Percentiles rank a stretch among this genome's conserved stretches.
Evolutionary conservation across 2,888 invertebrate species (phyloP).

Genomic region (Drosophila aldrichi): DNA sequence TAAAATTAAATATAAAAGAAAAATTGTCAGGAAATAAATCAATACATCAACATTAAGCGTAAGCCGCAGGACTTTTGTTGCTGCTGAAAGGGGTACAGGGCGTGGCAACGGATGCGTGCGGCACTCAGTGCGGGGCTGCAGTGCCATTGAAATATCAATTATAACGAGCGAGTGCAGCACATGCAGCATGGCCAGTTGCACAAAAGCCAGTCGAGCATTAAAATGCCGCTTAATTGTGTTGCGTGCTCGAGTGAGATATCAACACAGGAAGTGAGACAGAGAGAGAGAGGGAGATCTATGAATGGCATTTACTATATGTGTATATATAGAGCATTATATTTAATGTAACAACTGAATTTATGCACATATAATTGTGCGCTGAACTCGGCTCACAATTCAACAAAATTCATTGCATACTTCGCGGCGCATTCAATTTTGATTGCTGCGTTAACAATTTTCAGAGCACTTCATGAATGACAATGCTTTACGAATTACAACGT

Average conservation of each 20-base stretch:
- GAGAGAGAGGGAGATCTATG: neutral
- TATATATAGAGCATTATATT: conserved; percentile 21
- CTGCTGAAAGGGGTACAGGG: neutral
- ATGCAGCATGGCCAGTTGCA: conserved; percentile 42
- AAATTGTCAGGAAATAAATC: conserved; percentile 9
- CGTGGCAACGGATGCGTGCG: conserved; percentile 3
- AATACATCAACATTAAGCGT: conserved; percentile 64
- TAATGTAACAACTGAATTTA: conserved; percentile 30
- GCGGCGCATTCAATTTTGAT: conserved; percentile 28
- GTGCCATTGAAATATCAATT: conserved; percentile 72
- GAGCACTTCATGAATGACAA: neutral
- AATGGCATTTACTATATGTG: neutral
- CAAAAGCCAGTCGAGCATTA: conserved; percentile 60
- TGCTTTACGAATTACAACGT: neutral
- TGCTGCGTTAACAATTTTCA: conserved; percentile 17
- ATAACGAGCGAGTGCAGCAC: conserved; percentile 37
- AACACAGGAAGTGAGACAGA: conserved; percentile 3
- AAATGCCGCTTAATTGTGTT: conserved; percentile 71
- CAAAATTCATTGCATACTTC: conserved; percentile 57
- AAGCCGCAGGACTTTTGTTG: conserved; percentile 40
- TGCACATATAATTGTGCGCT: conserved; percentile 51
- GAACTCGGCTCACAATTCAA: conserved; percentile 35
- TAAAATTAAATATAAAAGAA: conserved; percentile 2
- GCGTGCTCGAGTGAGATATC: conserved; percentile 62
- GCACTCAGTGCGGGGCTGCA: conserved; percentile 9